Conservation (phyloP, 1,140 invertebrate genomes). For the Nasonia vitripennis region DNA sequence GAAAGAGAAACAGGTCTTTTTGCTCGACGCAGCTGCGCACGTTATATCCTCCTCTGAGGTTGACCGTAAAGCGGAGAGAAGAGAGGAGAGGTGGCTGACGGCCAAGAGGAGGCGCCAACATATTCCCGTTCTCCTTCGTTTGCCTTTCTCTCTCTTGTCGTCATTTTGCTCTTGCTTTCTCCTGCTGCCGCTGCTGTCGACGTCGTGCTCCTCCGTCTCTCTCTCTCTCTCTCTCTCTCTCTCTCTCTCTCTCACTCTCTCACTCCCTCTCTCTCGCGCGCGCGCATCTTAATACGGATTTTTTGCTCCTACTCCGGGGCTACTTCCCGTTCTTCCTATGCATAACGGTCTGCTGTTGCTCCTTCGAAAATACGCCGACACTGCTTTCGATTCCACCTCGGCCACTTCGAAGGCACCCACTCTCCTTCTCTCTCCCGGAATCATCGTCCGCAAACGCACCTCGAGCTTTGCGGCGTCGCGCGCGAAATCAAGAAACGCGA, state of each 20-base stretch:
- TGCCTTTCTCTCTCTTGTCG: not conserved
- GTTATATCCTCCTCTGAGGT: not conserved
- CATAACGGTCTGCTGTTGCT: conserved; percentile 25
- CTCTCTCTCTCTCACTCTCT: no score
- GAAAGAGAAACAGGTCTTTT: conserved; percentile 28
- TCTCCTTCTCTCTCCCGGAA: not conserved
- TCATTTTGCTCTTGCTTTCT: conserved; percentile 15
- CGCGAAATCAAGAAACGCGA: no score
- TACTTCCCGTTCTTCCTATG: conserved; percentile 31
- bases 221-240: not conserved
- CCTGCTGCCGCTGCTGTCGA: not conserved
- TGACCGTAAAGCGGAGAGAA: not conserved
- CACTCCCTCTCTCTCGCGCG: not conserved
- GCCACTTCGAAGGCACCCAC: not conserved
- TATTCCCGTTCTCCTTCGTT: conserved; percentile 37
- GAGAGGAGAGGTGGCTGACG: not conserved
- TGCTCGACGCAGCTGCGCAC: conserved; percentile 1
- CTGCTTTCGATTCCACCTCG: conserved; percentile 25
- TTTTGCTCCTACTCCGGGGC: not conserved
- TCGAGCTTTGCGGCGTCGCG: no score
- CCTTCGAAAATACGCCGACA: conserved; percentile 50
- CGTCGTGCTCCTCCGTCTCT: not conserved
- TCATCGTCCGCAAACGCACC: no score
- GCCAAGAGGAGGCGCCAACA: conserved; percentile 45
- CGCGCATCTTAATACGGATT: not conserved